Base-by-base conservation (phyloP, 1,140 invertebrate species). In the Drosophila arawakana region DNA sequence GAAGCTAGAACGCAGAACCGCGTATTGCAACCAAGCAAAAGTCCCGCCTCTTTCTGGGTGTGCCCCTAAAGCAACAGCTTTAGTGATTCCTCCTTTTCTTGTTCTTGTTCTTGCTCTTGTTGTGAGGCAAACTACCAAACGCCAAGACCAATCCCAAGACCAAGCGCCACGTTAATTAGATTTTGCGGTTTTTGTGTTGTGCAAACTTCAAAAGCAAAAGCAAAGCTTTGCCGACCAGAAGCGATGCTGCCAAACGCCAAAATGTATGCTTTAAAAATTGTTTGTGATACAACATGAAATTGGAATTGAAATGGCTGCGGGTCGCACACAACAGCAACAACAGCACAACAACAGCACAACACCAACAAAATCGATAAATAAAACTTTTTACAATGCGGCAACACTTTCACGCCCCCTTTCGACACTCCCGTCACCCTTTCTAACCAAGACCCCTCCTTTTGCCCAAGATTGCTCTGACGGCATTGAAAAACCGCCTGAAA, bases 151-250 rank as follows among this genome's bases (percentile, higher is more conserved):
- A 54, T 68, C 76, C 71, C 68, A 79, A 88, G 76, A 80, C 62
- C 76, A 78, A 79, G 84, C 83, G 80, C 83, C 84, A 81, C 83
- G 83, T 88, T 88, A 88, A 88, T 88, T 88, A 88, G 83, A 88
- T 88, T 88, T 88, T 88, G 83, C 80, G 83, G 83, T 88, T 88
- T 88, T 88, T 88, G 84, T 88, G 83, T 83, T 88, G 84, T 88
- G 80, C 83, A 89, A 89, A 88, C 83, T 88, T 88, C 83, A 88
- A 88, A 88, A 88, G 83, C 84, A 88, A 86, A 1, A 49, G 44
- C 55, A 21, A 41, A 50, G 44, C 44, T 41, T 11, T 10, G 30
- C 8, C 13, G 13, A 34, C 30, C 30, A n/a, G 43, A 11, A 25
- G 25, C 70, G 37, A 59, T 61, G 69, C 73, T 78, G 71, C 78